Evolutionary conservation across 2,113 vertebrate species (phyloP).

Genomic region (Mus pahari): DNA sequence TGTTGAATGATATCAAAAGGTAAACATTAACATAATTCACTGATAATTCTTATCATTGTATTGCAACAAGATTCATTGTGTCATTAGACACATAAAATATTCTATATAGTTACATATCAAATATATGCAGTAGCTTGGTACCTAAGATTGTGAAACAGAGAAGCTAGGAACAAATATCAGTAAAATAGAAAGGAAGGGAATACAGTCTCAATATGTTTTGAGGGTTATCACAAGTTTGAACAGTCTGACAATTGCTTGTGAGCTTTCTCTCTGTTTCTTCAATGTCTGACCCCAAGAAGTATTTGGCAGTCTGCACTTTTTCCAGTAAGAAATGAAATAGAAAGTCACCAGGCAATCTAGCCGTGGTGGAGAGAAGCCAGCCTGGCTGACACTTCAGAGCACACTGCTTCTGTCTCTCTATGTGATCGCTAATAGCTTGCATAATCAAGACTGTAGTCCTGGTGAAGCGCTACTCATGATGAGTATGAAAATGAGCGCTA

Average conservation of each 20-base stretch:
- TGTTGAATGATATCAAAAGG: background rate
- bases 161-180: slow-evolving; percentile 31
- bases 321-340: slow-evolving; percentile 1
- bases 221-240: slow-evolving; percentile 11
- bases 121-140: background rate
- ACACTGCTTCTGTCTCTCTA: background rate
- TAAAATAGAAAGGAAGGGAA: background rate
- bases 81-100: background rate
- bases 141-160: background rate
- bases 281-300: background rate
- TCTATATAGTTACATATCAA: background rate
- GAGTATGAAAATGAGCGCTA: background rate
- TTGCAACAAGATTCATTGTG: background rate
- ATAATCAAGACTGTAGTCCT: background rate
- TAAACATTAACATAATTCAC: background rate
- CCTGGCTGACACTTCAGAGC: background rate
- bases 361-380: background rate
- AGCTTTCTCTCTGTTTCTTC: background rate
- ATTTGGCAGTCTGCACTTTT: background rate
- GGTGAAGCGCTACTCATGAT: background rate
- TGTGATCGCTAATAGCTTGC: background rate
- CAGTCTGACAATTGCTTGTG: background rate
- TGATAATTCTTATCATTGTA: background rate
- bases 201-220: background rate
- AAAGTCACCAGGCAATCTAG: background rate